Evolutionary conservation across 1,140 invertebrate species (phyloP).

Genomic region (Drosophila pandora): DNA sequence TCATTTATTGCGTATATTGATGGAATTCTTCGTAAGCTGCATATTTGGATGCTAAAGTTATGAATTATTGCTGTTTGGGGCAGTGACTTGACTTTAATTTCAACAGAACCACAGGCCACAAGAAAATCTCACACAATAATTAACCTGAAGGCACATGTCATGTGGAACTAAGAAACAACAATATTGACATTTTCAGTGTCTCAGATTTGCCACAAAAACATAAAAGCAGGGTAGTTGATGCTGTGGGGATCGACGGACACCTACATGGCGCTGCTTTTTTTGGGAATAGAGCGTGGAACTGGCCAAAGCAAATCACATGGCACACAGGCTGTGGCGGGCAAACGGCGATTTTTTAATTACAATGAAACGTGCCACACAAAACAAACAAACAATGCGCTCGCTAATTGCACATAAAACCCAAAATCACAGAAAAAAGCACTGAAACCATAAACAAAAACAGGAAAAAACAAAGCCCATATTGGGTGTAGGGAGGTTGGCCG

Average conservation of each 20-base stretch:
- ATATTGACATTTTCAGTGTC: constrained; percentile 46
- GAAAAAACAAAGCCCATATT: constrained; percentile 32
- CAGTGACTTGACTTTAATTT: neutral
- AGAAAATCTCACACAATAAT: constrained; percentile 31
- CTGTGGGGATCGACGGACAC: constrained; percentile 9
- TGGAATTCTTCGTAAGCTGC: neutral
- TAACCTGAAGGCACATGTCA: constrained; percentile 11
- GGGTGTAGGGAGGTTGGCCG: neutral
- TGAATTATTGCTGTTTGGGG: neutral
- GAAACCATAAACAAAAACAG: constrained; percentile 51
- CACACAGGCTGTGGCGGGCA: constrained; percentile 3
- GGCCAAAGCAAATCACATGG: constrained; percentile 31
- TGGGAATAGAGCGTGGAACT: constrained; percentile 7
- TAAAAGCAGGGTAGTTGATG: neutral
- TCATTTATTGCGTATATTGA: neutral
- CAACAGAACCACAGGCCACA: constrained; percentile 1
- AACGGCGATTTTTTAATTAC: constrained; percentile 70
- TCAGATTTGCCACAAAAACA: constrained; percentile 10
- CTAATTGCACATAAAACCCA: constrained; percentile 70
- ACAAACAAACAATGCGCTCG: constrained; percentile 67
- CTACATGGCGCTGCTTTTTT: constrained; percentile 24
- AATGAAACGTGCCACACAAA: constrained; percentile 70
- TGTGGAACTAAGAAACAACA: constrained; percentile 12
- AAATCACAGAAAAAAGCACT: constrained; percentile 44
- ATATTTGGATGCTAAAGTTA: neutral